Evolutionary conservation across 2,113 vertebrate genomes (phyloP), one percentile per base, ranked within the genome.

Genomic region (Irena cyanogastra): DNA sequence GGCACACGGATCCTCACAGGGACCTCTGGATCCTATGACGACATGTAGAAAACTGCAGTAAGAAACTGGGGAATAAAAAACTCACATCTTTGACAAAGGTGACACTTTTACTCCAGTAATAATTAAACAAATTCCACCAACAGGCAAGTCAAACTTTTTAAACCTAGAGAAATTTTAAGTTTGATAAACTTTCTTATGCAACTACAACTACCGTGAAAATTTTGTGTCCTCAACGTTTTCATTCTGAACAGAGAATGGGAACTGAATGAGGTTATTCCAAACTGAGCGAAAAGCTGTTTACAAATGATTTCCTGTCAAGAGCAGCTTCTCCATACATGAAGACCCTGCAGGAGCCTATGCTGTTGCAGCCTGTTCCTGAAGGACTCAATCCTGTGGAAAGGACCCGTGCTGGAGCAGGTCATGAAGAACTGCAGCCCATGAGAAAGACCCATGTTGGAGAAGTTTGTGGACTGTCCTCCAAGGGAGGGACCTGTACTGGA

Each of bases 281-380:
- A 72, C 5, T 21, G 30, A 35, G 37, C 0, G 0, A 85, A 76
- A 71, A 79, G 15, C 2, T 57, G 37, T 27, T 57, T 44, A 26
- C 18, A 77, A 83, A 41, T 13, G 1, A 60, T 18, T 80, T 86
- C 31, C 20, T 3, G 7, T 15, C 39, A 83, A 26, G 22, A 72
- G 17, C 22, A 89, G 53, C 17, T 85, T 68, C 57, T 27, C 35
- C n/a, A 63, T 22, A 19, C 7, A 16, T 50, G 35, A 50, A 22
- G 21, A 49, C 8, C 7, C 20, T 21, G 7, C 0, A 4, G 14
- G 28, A 16, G 37, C 8, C 37, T 60, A 59, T 1, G 1, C 23
- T 57, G 27, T 27, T 50, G 59, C 14, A 80, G 31, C 21, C 9
- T 42, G 4, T 9, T 42, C 18, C 50, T 44, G 44, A 18, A 65